Evolutionary conservation across 2,888 invertebrate species (phyloP).

Genomic region (Dione juno): DNA sequence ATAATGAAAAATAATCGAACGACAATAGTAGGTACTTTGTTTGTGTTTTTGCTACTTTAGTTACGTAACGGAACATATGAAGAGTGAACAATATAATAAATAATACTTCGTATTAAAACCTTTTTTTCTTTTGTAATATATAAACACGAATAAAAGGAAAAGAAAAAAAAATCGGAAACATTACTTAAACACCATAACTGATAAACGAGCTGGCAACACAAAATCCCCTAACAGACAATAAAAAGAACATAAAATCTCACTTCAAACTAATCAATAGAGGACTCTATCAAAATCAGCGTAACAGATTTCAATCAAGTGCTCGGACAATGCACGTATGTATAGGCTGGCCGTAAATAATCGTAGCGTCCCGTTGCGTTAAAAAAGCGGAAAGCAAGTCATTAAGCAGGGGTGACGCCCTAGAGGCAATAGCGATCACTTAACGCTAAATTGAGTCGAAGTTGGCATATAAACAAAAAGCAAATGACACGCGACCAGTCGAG

Average conservation of each 20-base stretch:
- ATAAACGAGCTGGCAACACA: constrained; percentile 14
- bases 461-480: constrained; percentile 73
- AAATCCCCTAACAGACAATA: constrained; percentile 29
- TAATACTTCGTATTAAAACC: too few relatives aligned
- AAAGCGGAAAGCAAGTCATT: constrained; percentile 65
- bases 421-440: constrained; percentile 66
- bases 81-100: too few relatives aligned
- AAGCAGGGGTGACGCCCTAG: constrained; percentile 63
- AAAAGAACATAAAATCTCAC: constrained; percentile 39
- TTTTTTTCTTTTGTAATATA: too few relatives aligned
- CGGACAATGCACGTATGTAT: constrained; percentile 56
- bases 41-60: too few relatives aligned
- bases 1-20: too few relatives aligned
- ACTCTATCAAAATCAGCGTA: constrained; percentile 53
- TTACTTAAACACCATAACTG: not conserved
- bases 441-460: constrained; percentile 76
- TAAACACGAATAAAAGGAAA: too few relatives aligned
- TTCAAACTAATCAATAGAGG: constrained; percentile 44
- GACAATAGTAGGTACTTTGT: too few relatives aligned
- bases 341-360: constrained; percentile 68
- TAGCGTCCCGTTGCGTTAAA: constrained; percentile 67
- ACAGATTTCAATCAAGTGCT: constrained; percentile 69
- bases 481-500: constrained; percentile 65
- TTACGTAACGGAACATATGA: too few relatives aligned
- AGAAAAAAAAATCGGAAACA: not conserved